Base-by-base conservation (phyloP, 2,113 vertebrate genomes). In the Dipodomys stephensi region DNA sequence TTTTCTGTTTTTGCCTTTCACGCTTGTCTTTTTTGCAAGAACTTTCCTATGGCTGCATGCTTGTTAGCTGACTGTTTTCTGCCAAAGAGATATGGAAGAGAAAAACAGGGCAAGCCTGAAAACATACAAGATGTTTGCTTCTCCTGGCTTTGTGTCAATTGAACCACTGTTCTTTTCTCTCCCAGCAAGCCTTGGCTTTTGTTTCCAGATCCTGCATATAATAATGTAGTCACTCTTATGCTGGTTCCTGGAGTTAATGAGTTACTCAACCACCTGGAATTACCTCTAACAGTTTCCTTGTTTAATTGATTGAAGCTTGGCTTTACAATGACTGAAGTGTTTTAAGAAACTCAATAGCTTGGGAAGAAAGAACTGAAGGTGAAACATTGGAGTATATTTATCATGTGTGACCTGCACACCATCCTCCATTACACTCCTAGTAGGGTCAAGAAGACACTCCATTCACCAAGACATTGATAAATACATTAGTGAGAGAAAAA, bases 401-500 rank as follows among this genome's bases (percentile, higher is more conserved):
- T 96, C 92, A 88, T 83, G 46, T 91, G 64, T 91, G 64, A 89
- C 80, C 93, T 68, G 16, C 11, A 39, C n/a, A 69, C 28, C 2
- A 86, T 64, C 64, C 92, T 83, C 68, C 83, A 78, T 83, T 93
- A 85, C n/a, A 15, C 76, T 46, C 46, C 25, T 94, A 91, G 83
- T 69, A 86, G 82, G 46, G 72, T 78, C 76, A 87, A 83, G 76
- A 91, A 89, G 80, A 65, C 84, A 77, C 78, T 85, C 32, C n/a
- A 64, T 77, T 80, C 77, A 83, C 89, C 11, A 67, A 91, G 92
- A 91, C 80, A 89, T 60, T 96, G 92, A 89, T 79, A 80, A 92
- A 83, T 87, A 23, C 77, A 22, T 85, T 65, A 82, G 76, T 46
- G 44, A 88, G 30, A 23, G 74, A 12, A 32, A 62, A 4, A 2